Evolutionary conservation across 2,797 vertebrate genomes (phyloP).

Genomic region (Chromobotia macracanthus): DNA sequence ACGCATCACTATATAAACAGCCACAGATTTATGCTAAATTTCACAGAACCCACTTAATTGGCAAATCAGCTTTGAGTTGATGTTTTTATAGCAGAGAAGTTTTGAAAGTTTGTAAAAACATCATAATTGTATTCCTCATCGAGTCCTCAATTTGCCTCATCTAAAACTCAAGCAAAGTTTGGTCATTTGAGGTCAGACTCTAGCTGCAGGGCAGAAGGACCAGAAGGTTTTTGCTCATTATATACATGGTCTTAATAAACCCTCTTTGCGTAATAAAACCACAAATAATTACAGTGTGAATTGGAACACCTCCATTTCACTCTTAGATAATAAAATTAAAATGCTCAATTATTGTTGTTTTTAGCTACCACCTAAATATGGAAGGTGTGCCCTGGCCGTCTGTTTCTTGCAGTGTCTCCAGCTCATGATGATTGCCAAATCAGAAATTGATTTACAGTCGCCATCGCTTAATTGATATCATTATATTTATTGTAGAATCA

Average conservation of each 20-base stretch:
- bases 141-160: background rate
- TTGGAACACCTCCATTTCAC: constrained; percentile 33
- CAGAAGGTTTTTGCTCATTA: constrained; percentile 48
- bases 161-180: background rate
- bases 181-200: constrained; percentile 17
- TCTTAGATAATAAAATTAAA: background rate
- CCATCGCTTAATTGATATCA: constrained; percentile 73
- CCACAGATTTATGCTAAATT: background rate
- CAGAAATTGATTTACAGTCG: constrained; percentile 74
- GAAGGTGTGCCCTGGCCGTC: constrained; percentile 12
- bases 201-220: constrained; percentile 6
- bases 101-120: background rate
- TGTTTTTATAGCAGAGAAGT: background rate
- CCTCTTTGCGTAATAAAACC: constrained; percentile 34
- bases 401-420: constrained; percentile 17
- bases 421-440: constrained; percentile 62
- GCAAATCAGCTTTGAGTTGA: constrained; percentile 5
- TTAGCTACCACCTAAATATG: constrained; percentile 35
- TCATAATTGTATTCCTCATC: background rate
- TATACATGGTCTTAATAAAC: constrained; percentile 46
- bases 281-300: constrained; percentile 54
- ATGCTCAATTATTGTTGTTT: constrained; percentile 46
- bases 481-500: constrained; percentile 74
- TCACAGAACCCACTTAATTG: background rate
- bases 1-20: background rate